Conservation (phyloP, 2,797 vertebrate species). For the Bovichtus diacanthus region DNA sequence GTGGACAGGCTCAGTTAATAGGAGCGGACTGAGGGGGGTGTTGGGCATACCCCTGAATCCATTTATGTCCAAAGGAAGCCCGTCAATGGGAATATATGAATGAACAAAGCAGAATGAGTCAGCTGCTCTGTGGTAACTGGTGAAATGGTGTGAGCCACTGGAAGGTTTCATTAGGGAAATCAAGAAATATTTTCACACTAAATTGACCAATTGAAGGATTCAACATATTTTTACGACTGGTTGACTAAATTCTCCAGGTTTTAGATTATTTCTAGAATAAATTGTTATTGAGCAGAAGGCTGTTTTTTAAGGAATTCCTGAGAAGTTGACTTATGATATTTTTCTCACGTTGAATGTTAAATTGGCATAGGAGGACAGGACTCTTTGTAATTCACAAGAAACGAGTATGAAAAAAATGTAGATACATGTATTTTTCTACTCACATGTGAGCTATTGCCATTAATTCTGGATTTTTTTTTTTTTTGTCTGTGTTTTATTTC, state of each 20-base stretch:
- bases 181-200: neutral
- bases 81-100: constrained; percentile 70
- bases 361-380: neutral
- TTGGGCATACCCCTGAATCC: constrained; percentile 66
- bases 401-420: neutral
- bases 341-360: neutral
- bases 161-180: neutral
- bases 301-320: neutral
- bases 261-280: neutral
- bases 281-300: neutral
- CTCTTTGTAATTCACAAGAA: neutral
- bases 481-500: constrained; percentile 12
- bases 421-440: neutral
- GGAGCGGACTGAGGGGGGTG: constrained; percentile 67
- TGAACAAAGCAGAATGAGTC: constrained; percentile 64
- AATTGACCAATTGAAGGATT: too few species aligned
- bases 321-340: neutral
- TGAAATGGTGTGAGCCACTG: neutral
- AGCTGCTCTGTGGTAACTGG: constrained; percentile 41
- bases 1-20: constrained; percentile 73
- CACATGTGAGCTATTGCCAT: neutral
- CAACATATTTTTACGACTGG: neutral
- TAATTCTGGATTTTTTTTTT: neutral
- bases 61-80: constrained; percentile 78
- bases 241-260: neutral